Base-by-base conservation (phyloP, 2,888 invertebrate genomes). In the Masnerella sp. region DNA sequence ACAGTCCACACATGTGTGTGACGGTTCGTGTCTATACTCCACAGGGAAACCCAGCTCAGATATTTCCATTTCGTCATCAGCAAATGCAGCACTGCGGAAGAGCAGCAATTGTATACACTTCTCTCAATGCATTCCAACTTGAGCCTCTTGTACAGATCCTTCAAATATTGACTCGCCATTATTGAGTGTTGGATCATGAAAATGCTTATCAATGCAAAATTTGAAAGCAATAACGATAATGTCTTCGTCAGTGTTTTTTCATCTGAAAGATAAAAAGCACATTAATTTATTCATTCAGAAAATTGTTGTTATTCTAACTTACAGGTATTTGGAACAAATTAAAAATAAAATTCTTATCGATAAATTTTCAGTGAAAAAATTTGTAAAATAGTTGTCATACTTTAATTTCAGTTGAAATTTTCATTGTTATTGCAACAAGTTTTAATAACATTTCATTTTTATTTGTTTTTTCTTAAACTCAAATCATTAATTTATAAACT, bases 151-250 rank as follows among this genome's bases (percentile, higher is more conserved):
- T 90, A 83, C 15, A 89, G 72, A 43, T 85, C 81, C 81, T 91
- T 91, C 0, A 90, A 78, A 22, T 83, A 68, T 1, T 85, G 83
- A 43, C 88, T 88, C 58, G 90, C 90, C 88, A 91, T 88, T 25
- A 89, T 79, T 15, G 91, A 90, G 78, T 92, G 92, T 82, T 91
- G 91, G 2, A 91, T 81, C 65, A 91, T 89, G 79, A 92, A 92
- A 5, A 86, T 77, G 68, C 88, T 88, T 30, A 91, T 70, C 15
- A 90, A 88, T 7, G 87, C 82, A 32, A 88, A 88, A 77, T 92
- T 87, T 14, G 87, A 81, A 34, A 89, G 74, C 36, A 89, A 77
- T 28, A 81, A 81, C 85, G 88, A 87, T 0, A 90, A 84, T 42
- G 88, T 82, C 8, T 88, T 83, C 1, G 88, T 36, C 5, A 77